Evolutionary conservation across 2,113 vertebrate genomes (phyloP), one percentile per base, ranked within the genome.

Genomic region (Globicephala melas): DNA sequence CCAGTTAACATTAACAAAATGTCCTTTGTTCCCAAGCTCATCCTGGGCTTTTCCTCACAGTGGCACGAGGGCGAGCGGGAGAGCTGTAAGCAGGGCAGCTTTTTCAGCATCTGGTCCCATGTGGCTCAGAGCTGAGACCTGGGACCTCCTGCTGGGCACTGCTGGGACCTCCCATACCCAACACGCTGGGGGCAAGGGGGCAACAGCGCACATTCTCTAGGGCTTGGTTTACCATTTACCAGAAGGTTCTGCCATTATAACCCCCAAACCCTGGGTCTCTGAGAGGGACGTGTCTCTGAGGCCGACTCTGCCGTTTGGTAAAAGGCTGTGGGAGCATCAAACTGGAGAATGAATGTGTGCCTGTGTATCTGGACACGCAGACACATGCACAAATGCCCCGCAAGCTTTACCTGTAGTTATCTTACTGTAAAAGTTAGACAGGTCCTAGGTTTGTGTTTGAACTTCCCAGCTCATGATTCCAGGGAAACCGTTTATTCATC

Each of bases 191-290:
- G 23, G n/a, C 0, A 15, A 33, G 10, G 23, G 7, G 23, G 23
- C 28, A 10, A 36, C 6, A 60, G 11, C 20, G 2, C 0, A 12
- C 0, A 0, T 11, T 44, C 62, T 65, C 44, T 1, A 26, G 18
- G 41, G 23, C 58, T 71, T 25, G 11, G 26, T 76, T 92, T 77
- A 81, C 41, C 25, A 41, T 53, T 31, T 70, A 26, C 26, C 4
- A 31, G 67, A 58, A 81, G 41, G 1, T 73, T 33, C 88, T 93
- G 83, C 13, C 21, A 5, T 14, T 33, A 26, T 15, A 21, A 5
- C 33, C 14, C 17, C 41, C 62, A 47, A 23, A 23, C 31, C 31
- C 68, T 55, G 70, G 62, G 26, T 33, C 23, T 83, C 44, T 25
- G 63, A 0, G 0, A 60, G 71, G 11, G 33, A 44, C 6, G 4